These are phyloP conservation scores for Vultur gryphus DNA, from an alignment of 2,797 vertebrate genomes.

Conservation along the genomic window DNA sequence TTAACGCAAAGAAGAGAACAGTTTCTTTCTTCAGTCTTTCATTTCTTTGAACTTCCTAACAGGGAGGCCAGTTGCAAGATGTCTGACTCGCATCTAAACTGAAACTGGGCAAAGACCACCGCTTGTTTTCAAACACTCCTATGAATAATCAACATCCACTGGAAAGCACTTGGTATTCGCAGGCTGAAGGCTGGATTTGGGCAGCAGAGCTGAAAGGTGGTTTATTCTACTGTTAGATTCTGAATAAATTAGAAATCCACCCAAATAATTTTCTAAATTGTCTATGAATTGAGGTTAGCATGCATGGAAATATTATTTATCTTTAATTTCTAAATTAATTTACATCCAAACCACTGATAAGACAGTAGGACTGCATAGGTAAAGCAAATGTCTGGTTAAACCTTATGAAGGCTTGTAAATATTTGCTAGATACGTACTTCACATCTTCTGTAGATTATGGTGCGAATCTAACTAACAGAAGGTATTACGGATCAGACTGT, in stretches of 20 bases:
- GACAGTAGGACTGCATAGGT: not conserved
- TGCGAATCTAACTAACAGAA: not conserved
- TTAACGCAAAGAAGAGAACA: not conserved
- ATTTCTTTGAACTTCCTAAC: not conserved
- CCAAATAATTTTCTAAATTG: not conserved
- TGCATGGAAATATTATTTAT: not conserved
- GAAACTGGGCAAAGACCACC: not conserved
- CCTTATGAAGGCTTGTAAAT: not conserved
- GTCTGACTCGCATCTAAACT: not conserved
- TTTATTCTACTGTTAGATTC: not conserved
- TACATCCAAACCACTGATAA: not conserved
- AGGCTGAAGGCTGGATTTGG: not conserved
- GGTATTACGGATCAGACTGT: not conserved
- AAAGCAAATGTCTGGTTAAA: not conserved
- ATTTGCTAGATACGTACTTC: not conserved
- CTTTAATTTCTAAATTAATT: not conserved
- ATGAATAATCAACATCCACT: not conserved
- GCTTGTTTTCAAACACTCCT: not conserved
- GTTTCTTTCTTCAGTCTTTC: not conserved
- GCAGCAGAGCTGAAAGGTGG: slow-evolving; percentile 25
- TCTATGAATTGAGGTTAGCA: not conserved
- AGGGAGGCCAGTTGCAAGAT: not conserved
- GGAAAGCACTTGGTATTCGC: not conserved
- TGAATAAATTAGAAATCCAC: not conserved
- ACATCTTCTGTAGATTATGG: not conserved